Conservation (phyloP, 2,113 vertebrate genomes). For the Stigmatopora argus region DNA sequence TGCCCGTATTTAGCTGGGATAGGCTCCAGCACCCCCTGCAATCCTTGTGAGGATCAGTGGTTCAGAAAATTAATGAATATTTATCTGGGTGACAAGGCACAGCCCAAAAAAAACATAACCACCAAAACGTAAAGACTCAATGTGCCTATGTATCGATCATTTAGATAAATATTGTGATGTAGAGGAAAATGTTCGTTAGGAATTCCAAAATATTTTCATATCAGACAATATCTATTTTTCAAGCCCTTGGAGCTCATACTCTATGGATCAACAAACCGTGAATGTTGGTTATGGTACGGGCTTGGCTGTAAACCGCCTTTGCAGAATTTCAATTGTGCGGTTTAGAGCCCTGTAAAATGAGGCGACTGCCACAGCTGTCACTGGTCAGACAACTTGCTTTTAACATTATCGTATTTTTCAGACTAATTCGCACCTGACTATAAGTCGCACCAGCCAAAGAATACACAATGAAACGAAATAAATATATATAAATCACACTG, state of each 20-base stretch:
- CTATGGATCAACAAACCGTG: slow-evolving; percentile 49
- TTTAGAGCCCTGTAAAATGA: slow-evolving; percentile 24
- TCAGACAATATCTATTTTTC: slow-evolving; percentile 55
- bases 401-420: no score
- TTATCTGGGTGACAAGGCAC: slow-evolving; percentile 63
- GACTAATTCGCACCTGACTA: no score
- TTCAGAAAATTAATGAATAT: slow-evolving; percentile 19
- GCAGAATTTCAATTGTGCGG: slow-evolving; percentile 33
- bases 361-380: slow-evolving; percentile 66
- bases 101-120: slow-evolving; percentile 67
- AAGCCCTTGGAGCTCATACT: slow-evolving; percentile 53
- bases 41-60: no score
- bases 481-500: no score
- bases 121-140: slow-evolving; percentile 71
- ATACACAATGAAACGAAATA: no score
- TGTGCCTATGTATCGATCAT: slow-evolving; percentile 5
- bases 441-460: no score
- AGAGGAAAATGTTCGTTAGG: slow-evolving; percentile 79
- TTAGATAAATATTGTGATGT: slow-evolving; percentile 72
- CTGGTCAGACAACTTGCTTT: no score
- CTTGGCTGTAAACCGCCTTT: slow-evolving; percentile 30
- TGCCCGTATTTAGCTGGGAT: no score
- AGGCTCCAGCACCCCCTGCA: no score
- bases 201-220: slow-evolving; percentile 69
- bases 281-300: slow-evolving; percentile 54